Conservation (phyloP, 2,888 invertebrate species). For the Aricia artaxerxes region DNA sequence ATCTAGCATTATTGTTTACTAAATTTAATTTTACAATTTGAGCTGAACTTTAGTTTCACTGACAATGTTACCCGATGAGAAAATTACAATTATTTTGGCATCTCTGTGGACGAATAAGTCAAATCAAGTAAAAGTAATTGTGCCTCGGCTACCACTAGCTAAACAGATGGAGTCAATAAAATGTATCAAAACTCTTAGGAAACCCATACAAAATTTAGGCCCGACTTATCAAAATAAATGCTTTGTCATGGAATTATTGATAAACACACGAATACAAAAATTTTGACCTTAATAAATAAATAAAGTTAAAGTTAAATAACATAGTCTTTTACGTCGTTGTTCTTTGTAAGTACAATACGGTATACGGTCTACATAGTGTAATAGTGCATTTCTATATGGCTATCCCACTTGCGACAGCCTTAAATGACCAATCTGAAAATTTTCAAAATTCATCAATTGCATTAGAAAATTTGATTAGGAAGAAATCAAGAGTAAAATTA, state of each 20-base stretch:
- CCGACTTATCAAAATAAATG: conserved; percentile 71
- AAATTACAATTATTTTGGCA: conserved; percentile 75
- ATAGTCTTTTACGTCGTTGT: conserved; percentile 76
- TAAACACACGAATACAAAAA: conserved; percentile 24
- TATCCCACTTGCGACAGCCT: conserved; percentile 75
- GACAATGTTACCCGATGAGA: conserved; percentile 32
- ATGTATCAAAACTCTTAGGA: conserved; percentile 41
- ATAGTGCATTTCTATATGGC: conserved; percentile 56
- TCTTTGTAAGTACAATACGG: conserved; percentile 55
- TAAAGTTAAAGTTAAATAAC: conserved; percentile 35
- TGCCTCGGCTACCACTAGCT: conserved; percentile 51
- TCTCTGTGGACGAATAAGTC: conserved; percentile 73
- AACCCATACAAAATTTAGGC: conserved; percentile 69
- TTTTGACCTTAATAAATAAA: conserved; percentile 34
- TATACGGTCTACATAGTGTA: conserved; percentile 45
- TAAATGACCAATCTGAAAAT: conserved; percentile 79
- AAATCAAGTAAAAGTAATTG: conserved; percentile 58
- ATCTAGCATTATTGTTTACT: conserved; percentile 21
- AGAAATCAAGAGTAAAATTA: neutral
- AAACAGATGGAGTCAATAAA: conserved; percentile 36
- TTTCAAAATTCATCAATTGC: conserved; percentile 38
- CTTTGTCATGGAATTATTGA: conserved; percentile 66
- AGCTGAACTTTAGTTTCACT: conserved; percentile 51
- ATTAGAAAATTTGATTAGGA: neutral
- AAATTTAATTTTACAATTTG: conserved; percentile 54